Conservation (phyloP, 2,113 vertebrate genomes). For the Phodopus roborovskii region DNA sequence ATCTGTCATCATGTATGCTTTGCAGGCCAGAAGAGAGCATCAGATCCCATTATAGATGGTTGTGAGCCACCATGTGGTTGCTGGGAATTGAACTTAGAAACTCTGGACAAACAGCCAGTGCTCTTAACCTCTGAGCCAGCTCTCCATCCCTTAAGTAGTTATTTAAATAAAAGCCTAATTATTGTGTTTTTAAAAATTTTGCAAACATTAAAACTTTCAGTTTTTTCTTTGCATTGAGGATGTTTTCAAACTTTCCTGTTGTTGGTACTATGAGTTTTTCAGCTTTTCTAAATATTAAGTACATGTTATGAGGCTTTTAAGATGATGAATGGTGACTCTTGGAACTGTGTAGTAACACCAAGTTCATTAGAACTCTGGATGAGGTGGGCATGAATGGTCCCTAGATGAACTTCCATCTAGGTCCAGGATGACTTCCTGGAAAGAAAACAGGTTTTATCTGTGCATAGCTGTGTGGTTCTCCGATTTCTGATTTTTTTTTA, state of each 20-base stretch:
- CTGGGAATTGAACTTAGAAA: too few species aligned
- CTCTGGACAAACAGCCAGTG: too few species aligned
- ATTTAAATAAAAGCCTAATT: not conserved
- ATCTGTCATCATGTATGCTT: too few species aligned
- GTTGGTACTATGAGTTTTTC: not conserved
- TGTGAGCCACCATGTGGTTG: too few species aligned
- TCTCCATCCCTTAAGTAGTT: not conserved
- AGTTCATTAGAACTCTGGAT: not conserved
- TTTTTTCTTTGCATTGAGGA: not conserved
- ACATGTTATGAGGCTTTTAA: not conserved
- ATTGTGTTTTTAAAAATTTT: not conserved
- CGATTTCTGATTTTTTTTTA: not conserved
- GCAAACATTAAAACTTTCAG: not conserved
- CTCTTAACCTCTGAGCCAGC: too few species aligned
- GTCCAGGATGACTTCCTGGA: not conserved
- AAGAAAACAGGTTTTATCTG: not conserved
- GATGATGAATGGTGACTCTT: not conserved
- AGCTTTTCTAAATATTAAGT: not conserved
- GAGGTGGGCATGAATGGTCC: not conserved
- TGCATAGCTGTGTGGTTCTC: not conserved
- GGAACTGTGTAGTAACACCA: not conserved
- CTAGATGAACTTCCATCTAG: too few species aligned
- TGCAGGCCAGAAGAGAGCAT: too few species aligned
- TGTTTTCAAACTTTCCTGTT: slow-evolving; percentile 3
- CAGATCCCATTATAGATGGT: too few species aligned